phyloP scores from a whole-genome alignment of 2,797 vertebrate genomes.

The Dendrocincla tyrannina region DNA sequence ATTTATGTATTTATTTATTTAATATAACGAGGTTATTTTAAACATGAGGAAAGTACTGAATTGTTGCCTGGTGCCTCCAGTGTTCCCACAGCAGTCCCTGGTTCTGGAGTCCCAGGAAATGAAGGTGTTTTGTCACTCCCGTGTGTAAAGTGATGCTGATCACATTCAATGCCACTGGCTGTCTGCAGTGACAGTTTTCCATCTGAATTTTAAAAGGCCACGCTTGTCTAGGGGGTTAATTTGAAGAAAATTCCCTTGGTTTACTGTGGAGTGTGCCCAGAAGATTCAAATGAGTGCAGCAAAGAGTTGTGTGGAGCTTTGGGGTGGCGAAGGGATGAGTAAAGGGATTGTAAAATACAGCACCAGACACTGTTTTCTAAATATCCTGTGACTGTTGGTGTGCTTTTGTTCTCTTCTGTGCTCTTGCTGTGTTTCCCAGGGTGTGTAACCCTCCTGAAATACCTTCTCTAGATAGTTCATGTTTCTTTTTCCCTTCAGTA shows the following conservation, averaged over 20 bases:
- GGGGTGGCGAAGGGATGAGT: neutral
- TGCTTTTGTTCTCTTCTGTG: neutral
- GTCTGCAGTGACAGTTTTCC: neutral
- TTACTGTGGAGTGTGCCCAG: accelerated
- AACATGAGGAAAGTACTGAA: accelerated
- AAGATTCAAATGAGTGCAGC: neutral
- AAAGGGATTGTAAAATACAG: neutral
- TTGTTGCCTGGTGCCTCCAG: accelerated
- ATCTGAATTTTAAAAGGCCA: neutral
- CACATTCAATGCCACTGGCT: neutral
- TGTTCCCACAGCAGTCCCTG: neutral
- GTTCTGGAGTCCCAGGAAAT: neutral
- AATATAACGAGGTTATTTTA: neutral
- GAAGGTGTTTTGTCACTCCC: neutral
- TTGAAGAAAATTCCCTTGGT: neutral
- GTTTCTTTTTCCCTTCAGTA: neutral
- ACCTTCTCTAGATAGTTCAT: neutral
- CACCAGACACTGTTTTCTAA: accelerated
- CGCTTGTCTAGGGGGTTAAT: neutral
- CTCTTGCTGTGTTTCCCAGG: neutral
- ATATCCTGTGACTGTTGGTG: neutral
- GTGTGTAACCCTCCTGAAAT: neutral
- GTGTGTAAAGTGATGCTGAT: neutral
- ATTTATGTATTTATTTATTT: neutral
- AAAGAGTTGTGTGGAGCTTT: neutral